These are phyloP conservation scores for Desmophyllum pertusum DNA, from an alignment of 92 coral and sea anemone species.

Conservation along the genomic window DNA sequence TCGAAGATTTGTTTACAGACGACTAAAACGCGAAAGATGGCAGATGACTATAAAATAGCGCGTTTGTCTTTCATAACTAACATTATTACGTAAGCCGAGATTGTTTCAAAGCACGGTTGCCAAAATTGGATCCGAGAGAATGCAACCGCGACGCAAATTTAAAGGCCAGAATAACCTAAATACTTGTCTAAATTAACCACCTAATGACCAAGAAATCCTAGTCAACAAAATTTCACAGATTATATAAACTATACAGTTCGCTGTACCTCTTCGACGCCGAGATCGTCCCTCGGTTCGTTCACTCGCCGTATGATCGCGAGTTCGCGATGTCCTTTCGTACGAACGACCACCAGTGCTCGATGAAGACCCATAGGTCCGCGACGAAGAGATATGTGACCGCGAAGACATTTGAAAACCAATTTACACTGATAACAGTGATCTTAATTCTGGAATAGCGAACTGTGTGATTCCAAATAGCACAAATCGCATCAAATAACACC, in stretches of 20 bases:
- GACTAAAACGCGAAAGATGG: neutral
- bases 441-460: neutral
- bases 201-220: neutral
- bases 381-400: slow-evolving; percentile 30
- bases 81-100: neutral
- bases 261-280: slow-evolving; percentile 36
- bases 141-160: neutral
- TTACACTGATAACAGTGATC: neutral
- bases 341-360: slow-evolving; percentile 12
- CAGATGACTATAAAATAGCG: neutral
- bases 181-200: neutral
- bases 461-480: slow-evolving; percentile 6
- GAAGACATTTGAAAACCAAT: slow-evolving; percentile 30
- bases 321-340: slow-evolving; percentile 25
- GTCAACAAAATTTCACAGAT: neutral
- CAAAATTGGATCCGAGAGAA: neutral
- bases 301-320: slow-evolving; percentile 14
- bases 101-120: neutral
- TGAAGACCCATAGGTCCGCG: slow-evolving; percentile 25
- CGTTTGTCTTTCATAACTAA: neutral
- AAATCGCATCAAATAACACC: slow-evolving; percentile 31
- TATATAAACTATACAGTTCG: neutral
- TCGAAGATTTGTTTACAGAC: slow-evolving; percentile 15
- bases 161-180: neutral
- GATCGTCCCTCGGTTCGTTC: slow-evolving; percentile 39